phyloP scores from a whole-genome alignment of 2,797 vertebrate genomes.

The Helicolenus hilgendorfi region DNA sequence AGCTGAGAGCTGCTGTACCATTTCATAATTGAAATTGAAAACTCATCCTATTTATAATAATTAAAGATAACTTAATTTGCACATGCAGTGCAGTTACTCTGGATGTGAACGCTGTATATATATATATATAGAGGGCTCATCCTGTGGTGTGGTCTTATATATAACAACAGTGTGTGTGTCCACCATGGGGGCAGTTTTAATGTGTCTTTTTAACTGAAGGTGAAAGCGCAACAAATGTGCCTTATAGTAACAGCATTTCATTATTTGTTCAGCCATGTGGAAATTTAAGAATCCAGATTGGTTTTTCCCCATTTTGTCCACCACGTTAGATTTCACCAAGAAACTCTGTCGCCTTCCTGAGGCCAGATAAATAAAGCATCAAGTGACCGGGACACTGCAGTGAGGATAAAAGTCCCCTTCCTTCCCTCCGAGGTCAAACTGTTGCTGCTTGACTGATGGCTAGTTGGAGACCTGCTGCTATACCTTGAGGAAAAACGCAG shows the following conservation, averaged over 20 bases:
- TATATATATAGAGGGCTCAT: not conserved
- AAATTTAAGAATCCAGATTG: not conserved
- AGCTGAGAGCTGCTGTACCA: too few relatives aligned
- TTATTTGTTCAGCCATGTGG: not conserved
- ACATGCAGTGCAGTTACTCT: not conserved
- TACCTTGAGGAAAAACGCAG: slow-evolving; percentile 59
- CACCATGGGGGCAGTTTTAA: not conserved
- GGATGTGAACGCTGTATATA: not conserved
- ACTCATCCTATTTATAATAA: not conserved
- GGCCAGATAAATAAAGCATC: slow-evolving; percentile 58
- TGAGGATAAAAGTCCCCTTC: slow-evolving; percentile 55
- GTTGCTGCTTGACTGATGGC: slow-evolving; percentile 73
- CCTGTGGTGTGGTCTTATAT: not conserved
- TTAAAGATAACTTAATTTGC: not conserved
- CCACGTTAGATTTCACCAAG: not conserved
- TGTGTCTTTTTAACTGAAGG: not conserved
- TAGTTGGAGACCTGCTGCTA: slow-evolving; percentile 69
- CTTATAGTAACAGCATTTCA: not conserved
- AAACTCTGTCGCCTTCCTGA: slow-evolving; percentile 59
- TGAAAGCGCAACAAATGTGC: not conserved
- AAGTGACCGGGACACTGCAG: slow-evolving; percentile 82
- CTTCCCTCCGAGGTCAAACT: slow-evolving; percentile 66
- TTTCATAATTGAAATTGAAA: not conserved
- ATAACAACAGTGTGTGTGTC: not conserved
- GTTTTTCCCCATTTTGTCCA: not conserved